A percentile compares a stretch with the other conserved stretches of the same genome.
These are phyloP conservation scores for Lepidocyrtoides sp. DNA, from an alignment of 2,888 invertebrate genomes.

Conservation along the genomic window DNA sequence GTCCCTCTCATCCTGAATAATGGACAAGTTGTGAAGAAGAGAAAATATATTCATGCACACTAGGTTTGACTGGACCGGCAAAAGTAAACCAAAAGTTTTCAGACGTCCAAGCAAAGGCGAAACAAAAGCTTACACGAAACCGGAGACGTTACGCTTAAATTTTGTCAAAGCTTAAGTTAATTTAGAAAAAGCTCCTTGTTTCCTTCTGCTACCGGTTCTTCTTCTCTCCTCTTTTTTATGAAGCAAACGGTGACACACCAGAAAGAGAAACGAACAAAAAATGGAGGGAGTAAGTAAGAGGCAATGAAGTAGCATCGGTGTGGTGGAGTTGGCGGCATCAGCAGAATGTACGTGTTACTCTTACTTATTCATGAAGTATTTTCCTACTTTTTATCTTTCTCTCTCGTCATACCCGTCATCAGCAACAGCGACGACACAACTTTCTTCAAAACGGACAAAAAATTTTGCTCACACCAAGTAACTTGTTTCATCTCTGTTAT, in stretches of 20 bases:
- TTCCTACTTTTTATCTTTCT: conserved; percentile 13
- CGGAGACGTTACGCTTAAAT: not conserved
- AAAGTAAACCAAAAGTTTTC: not conserved
- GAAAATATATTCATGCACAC: not conserved
- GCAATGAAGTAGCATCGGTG: conserved; percentile 43
- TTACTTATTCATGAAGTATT: conserved; percentile 37
- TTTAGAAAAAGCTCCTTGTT: conserved; percentile 44
- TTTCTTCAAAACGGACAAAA: not conserved
- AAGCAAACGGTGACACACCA: not conserved
- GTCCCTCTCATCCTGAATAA: conserved; percentile 17
- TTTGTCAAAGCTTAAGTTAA: conserved; percentile 44
- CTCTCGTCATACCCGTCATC: conserved; percentile 17
- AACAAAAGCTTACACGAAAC: not conserved
- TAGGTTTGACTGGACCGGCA: not conserved
- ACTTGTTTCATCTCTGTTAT: not conserved
- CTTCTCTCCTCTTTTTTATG: not conserved
- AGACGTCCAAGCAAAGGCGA: not conserved
- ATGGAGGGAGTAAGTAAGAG: not conserved
- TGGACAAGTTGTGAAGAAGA: not conserved
- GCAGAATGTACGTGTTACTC: conserved; percentile 27
- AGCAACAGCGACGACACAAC: not conserved
- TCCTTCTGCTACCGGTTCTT: not conserved
- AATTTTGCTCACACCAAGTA: not conserved
- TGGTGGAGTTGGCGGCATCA: too few species aligned
- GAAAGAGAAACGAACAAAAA: not conserved